Evolutionary conservation across 2,113 vertebrate species (phyloP), one percentile per base, ranked within the genome.

Genomic region (Triplophysa dalaica): DNA sequence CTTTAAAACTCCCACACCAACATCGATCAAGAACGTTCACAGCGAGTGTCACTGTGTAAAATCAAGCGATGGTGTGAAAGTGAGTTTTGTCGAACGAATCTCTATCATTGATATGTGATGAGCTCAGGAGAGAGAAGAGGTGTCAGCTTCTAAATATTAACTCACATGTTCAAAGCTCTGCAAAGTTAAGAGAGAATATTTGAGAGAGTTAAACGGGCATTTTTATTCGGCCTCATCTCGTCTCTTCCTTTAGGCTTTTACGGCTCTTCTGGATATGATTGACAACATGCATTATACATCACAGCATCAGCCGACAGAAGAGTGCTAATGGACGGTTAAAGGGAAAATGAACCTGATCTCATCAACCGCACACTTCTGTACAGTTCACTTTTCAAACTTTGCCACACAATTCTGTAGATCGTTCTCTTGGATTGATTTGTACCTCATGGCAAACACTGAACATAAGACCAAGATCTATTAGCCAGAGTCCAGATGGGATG

Each of bases 111-210:
- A 76, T 80, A 76, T 80, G n/a, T 70, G 21, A 70, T 70, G 65
- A 70, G 68, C 45, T 54, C 16, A 72, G 21, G 48, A 24, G 8
- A 12, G 3, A 29, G 33, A 41, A 64, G 21, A 38, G 1, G 29
- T 26, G 12, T 26, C 21, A 14, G 58, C 45, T 14, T 41, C 66
- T 54, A 80, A 50, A 79, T 84, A 73, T 65, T 81, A 75, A 84
- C 63, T 50, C 24, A 26, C 70, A 60, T 19, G 64, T 79, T 81
- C 80, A 84, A 79, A 84, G 80, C 26, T 41, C 4, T 12, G 41
- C 62, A 24, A 19, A 82, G 80, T 77, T 84, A 70, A 82, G 64
- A 84, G 76, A 82, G 83, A 84, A 84, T 84, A 66, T 79, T 76
- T 78, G 41, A 78, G 52, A 29, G 14, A 19, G 52, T 70, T 60